A percentile compares a stretch with the other conserved stretches of the same genome.
phyloP scores from a whole-genome alignment of 2,113 vertebrate genomes.

The Cyanoramphus novaezelandiae region DNA sequence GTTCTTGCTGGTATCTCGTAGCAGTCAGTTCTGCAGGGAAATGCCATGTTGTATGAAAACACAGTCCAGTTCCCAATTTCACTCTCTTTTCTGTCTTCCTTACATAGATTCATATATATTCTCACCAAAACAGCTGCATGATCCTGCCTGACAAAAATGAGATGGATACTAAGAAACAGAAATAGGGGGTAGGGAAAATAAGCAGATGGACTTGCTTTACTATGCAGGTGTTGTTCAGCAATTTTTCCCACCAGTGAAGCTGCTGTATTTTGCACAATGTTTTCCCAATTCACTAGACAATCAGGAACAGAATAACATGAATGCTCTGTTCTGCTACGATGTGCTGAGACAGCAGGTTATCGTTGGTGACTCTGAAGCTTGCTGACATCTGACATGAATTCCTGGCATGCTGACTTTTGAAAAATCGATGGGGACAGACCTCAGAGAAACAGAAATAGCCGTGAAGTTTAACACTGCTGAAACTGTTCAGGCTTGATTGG shows the following conservation, averaged over 20 bases:
- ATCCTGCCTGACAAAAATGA: neutral
- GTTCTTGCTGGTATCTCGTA: neutral
- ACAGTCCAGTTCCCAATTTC: neutral
- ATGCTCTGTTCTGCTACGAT: conserved; percentile 27
- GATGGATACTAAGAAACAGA: neutral
- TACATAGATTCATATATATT: neutral
- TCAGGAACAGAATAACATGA: conserved; percentile 64
- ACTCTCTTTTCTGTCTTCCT: neutral
- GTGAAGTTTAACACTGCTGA: conserved; percentile 71
- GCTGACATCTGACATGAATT: conserved; percentile 77
- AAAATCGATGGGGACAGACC: conserved; percentile 74
- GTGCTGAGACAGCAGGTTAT: conserved; percentile 77
- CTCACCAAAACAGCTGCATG: neutral
- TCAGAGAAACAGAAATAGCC: conserved; percentile 70
- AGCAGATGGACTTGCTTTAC: conserved; percentile 71
- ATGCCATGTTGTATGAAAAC: neutral
- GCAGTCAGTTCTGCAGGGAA: neutral
- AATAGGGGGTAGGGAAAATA: neutral
- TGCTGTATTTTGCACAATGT: conserved; percentile 66
- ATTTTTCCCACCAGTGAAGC: conserved; percentile 64
- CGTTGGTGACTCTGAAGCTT: conserved; percentile 60
- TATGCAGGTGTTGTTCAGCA: conserved; percentile 68
- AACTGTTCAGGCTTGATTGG: conserved; percentile 65
- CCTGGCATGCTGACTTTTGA: conserved; percentile 70
- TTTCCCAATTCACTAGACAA: conserved; percentile 76